Evolutionary conservation across 2,113 vertebrate genomes (phyloP).

Genomic region (Chaetops frenatus): DNA sequence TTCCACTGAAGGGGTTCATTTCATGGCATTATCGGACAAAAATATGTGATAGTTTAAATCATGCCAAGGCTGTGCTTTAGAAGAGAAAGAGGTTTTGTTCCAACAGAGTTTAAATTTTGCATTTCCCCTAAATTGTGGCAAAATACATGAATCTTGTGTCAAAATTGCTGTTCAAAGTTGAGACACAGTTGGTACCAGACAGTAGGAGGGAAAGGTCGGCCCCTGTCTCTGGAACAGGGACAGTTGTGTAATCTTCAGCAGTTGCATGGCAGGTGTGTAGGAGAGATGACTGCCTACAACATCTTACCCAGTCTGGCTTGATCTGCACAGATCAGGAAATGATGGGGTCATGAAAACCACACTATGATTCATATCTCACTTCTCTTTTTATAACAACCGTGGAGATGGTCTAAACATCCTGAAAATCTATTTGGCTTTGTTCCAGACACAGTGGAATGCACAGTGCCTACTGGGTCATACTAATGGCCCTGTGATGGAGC

Average conservation of each 20-base stretch:
- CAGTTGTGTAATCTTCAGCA: neutral
- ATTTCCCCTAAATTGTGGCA: neutral
- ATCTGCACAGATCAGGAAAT: neutral
- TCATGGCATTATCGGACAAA: neutral
- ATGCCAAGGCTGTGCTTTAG: neutral
- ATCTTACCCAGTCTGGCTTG: neutral
- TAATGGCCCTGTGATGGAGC: neutral
- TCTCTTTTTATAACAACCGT: neutral
- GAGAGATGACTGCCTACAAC: neutral
- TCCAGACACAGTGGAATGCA: neutral
- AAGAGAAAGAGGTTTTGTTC: neutral
- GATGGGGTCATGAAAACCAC: neutral
- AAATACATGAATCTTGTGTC: neutral
- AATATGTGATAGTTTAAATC: neutral
- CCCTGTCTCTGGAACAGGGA: neutral
- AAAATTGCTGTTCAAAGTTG: constrained; percentile 16
- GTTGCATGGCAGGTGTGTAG: neutral
- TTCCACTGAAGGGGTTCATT: neutral
- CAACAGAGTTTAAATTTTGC: neutral
- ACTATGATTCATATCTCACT: neutral
- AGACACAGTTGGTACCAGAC: constrained; percentile 4
- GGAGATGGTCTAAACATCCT: neutral
- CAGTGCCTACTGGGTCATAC: neutral
- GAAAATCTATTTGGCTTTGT: neutral
- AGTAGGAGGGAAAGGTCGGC: neutral